Evolutionary conservation across 2,888 invertebrate genomes (phyloP).

Genomic region (Macrosiphum euphorbiae): DNA sequence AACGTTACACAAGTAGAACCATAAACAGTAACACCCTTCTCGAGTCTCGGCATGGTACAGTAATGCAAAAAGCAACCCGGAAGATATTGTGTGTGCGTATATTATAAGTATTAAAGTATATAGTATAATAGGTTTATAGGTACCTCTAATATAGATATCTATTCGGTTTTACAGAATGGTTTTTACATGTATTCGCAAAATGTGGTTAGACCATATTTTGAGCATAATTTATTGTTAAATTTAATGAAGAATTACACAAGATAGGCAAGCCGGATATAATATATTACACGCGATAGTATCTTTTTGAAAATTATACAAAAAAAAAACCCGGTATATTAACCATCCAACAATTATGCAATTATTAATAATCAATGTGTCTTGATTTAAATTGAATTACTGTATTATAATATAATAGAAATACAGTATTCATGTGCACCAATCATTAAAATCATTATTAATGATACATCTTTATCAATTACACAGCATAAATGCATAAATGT

Average conservation of each 20-base stretch:
- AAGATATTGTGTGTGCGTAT: not conserved
- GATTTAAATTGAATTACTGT: not conserved
- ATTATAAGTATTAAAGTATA: not conserved
- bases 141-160: not conserved
- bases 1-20: slow-evolving; percentile 27
- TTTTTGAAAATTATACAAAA: not conserved
- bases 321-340: not conserved
- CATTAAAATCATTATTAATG: not conserved
- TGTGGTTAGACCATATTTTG: not conserved
- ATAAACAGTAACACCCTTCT: slow-evolving; percentile 42
- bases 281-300: not conserved
- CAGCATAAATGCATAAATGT: not conserved
- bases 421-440: not conserved
- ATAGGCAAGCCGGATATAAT: not conserved
- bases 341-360: not conserved
- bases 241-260: not conserved
- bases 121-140: not conserved
- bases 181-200: not conserved
- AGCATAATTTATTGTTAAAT: not conserved
- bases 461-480: not conserved
- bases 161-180: not conserved
- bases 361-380: not conserved
- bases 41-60: not conserved
- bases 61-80: not conserved
- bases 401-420: not conserved